Evolutionary conservation across 2,797 vertebrate genomes (phyloP).

Genomic region (Decapterus maruadsi): DNA sequence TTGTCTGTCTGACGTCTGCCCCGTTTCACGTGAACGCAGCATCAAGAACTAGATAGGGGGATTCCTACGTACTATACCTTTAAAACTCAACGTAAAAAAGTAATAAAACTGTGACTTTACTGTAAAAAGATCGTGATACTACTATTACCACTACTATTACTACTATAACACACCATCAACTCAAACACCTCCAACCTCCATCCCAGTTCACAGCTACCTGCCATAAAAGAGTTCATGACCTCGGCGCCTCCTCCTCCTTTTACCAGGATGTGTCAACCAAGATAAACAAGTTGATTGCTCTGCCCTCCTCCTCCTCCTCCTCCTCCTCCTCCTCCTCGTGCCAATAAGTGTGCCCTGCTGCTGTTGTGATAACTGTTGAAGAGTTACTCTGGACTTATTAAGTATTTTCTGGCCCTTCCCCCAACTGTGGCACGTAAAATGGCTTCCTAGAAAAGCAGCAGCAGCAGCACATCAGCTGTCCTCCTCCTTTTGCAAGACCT

Average conservation of each 20-base stretch:
- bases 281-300: slow-evolving; percentile 42
- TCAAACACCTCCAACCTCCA: not conserved
- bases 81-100: no score
- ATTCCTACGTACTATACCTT: no score
- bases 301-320: not conserved
- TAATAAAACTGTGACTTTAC: no score
- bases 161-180: slow-evolving; percentile 1
- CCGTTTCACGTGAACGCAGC: no score
- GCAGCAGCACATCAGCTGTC: slow-evolving; percentile 70
- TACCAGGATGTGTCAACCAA: slow-evolving; percentile 39
- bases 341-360: not conserved
- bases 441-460: slow-evolving; percentile 73
- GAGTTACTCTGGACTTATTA: slow-evolving; percentile 60
- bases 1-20: no score
- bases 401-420: slow-evolving; percentile 70
- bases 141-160: no score
- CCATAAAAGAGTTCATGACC: slow-evolving; percentile 72
- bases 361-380: slow-evolving; percentile 37
- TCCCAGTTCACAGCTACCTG: slow-evolving; percentile 56
- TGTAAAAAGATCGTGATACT: no score
- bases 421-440: slow-evolving; percentile 79
- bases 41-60: no score
- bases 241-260: slow-evolving; percentile 8
- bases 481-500: slow-evolving; percentile 44
- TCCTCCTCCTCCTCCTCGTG: not conserved